phyloP scores from a whole-genome alignment of 2,888 invertebrate species.

The Acrobasis consociella region DNA sequence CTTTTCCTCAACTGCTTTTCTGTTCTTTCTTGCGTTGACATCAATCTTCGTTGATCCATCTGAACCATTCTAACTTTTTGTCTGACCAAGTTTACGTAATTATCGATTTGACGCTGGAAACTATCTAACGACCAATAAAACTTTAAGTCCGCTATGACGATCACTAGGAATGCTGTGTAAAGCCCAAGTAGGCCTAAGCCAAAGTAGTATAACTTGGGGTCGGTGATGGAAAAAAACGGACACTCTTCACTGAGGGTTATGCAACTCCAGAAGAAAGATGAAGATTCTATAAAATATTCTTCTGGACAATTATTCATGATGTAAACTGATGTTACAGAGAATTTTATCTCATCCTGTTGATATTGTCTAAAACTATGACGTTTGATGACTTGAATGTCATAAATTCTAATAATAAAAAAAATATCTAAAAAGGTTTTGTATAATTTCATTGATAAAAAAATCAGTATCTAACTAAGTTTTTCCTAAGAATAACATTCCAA shows the following conservation, averaged over 20 bases:
- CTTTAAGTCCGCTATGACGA: conserved; percentile 56
- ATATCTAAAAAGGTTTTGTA: not conserved
- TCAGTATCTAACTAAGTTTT: too few relatives aligned
- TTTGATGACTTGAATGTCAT: conserved; percentile 4
- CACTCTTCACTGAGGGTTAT: conserved; percentile 60
- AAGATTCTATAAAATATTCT: conserved; percentile 34
- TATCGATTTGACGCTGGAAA: conserved; percentile 55
- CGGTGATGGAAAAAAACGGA: conserved; percentile 51
- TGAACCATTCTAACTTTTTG: conserved; percentile 59
- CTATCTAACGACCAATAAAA: conserved; percentile 64
- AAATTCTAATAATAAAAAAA: conserved; percentile 10
- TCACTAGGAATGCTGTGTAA: conserved; percentile 55
- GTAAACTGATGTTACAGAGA: conserved; percentile 23
- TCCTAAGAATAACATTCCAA: too few relatives aligned
- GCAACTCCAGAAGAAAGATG: conserved; percentile 67
- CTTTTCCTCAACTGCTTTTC: conserved; percentile 57
- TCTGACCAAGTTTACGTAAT: conserved; percentile 54
- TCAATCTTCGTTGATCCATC: conserved; percentile 52
- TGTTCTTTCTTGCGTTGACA: conserved; percentile 55
- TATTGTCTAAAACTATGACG: conserved; percentile 2
- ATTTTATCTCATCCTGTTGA: conserved; percentile 23
- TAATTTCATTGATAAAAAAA: too few relatives aligned
- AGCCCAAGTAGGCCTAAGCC: conserved; percentile 50
- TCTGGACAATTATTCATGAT: conserved; percentile 24
- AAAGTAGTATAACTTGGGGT: conserved; percentile 61